phyloP scores from a whole-genome alignment of 2,888 invertebrate species.

The Tipula confusa region DNA sequence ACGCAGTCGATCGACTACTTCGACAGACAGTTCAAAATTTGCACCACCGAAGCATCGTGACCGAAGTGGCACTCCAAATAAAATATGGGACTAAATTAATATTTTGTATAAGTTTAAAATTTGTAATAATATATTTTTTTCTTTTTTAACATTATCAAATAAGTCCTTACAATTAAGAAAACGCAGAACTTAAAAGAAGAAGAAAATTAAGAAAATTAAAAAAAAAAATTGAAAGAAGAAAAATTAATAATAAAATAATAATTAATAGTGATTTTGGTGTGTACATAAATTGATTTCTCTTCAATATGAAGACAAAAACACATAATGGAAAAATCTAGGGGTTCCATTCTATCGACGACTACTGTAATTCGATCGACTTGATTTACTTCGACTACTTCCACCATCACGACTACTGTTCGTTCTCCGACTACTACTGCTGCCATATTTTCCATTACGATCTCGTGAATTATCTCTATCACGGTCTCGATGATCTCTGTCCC shows the following conservation, averaged over 20 bases:
- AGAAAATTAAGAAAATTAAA: not conserved
- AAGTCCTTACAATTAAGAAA: slow-evolving; percentile 1
- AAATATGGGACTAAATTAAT: not conserved
- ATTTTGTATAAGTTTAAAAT: slow-evolving; percentile 16
- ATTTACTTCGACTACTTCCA: slow-evolving; percentile 27
- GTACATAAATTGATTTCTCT: slow-evolving; percentile 13
- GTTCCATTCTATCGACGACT: slow-evolving; percentile 35
- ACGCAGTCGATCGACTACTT: slow-evolving; percentile 30
- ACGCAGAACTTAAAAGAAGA: not conserved
- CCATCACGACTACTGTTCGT: not conserved
- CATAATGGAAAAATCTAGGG: not conserved
- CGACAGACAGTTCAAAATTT: slow-evolving; percentile 37
- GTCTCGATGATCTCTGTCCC: slow-evolving; percentile 30
- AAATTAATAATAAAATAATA: not conserved
- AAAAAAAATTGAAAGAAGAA: too few relatives aligned
- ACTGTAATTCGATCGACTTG: slow-evolving; percentile 31
- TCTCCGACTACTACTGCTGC: slow-evolving; percentile 29
- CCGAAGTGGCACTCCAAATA: slow-evolving; percentile 35
- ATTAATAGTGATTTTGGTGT: slow-evolving; percentile 12
- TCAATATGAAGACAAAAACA: slow-evolving; percentile 27
- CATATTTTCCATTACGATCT: slow-evolving; percentile 37
- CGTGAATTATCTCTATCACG: slow-evolving; percentile 13
- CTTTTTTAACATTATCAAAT: not conserved
- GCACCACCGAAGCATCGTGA: slow-evolving; percentile 36
- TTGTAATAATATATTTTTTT: not conserved